Conservation (phyloP, 2,113 vertebrate species). For the Penelope pileata region DNA sequence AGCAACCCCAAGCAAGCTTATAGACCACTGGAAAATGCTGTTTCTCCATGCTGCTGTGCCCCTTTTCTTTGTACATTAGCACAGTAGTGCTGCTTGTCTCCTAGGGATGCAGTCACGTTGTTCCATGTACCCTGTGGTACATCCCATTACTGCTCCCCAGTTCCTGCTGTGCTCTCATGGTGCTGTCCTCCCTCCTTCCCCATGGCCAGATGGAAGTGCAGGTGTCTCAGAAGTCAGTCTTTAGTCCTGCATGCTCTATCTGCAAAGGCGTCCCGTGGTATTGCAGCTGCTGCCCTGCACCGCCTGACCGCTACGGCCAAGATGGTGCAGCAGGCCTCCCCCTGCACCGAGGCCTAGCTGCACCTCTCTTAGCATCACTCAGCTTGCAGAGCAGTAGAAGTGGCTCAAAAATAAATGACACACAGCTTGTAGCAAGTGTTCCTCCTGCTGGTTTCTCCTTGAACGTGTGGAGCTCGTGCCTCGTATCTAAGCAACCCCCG, state of each 20-base stretch:
- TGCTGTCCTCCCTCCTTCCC: neutral
- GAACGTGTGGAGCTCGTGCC: neutral
- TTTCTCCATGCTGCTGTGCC: fast-evolving
- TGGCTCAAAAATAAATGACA: neutral
- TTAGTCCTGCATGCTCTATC: neutral
- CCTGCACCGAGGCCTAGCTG: neutral
- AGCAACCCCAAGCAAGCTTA: neutral
- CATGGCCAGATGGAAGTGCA: neutral
- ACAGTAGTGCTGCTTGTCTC: neutral
- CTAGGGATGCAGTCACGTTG: fast-evolving
- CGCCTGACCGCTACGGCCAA: neutral
- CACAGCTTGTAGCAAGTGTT: neutral
- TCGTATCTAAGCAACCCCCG: neutral
- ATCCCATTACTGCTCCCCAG: neutral
- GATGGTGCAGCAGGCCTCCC: neutral
- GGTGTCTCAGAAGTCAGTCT: neutral
- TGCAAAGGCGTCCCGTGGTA: neutral
- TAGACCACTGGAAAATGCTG: neutral
- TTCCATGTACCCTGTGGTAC: neutral
- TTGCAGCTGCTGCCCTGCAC: neutral
- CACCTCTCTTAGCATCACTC: neutral
- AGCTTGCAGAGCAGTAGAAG: neutral
- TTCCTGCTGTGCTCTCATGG: neutral
- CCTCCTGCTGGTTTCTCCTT: neutral
- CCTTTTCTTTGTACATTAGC: neutral